These are phyloP conservation scores for Caenorhabditis doughertyi DNA, from an alignment of 2,888 invertebrate species.

Conservation along the genomic window DNA sequence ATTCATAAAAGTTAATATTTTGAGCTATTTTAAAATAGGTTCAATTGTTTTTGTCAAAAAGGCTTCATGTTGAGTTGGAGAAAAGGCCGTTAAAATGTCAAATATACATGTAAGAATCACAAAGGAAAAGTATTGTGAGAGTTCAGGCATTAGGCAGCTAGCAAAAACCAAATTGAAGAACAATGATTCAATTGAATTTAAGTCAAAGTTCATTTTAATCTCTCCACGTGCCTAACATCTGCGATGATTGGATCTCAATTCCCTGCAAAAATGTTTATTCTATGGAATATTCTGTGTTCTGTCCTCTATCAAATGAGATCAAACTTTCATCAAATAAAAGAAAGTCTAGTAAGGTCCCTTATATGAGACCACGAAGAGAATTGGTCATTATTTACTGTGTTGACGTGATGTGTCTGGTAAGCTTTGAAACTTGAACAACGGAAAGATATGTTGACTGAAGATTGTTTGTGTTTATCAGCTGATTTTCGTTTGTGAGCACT, in stretches of 20 bases:
- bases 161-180: too few species aligned
- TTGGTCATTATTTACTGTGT: conserved; percentile 1
- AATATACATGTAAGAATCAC: too few species aligned
- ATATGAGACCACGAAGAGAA: too few species aligned
- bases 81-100: too few species aligned
- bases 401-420: conserved; percentile 20
- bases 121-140: too few species aligned
- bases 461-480: conserved; percentile 59
- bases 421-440: conserved; percentile 30
- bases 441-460: conserved; percentile 19
- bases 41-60: too few species aligned
- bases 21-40: too few species aligned
- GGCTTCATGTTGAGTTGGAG: too few species aligned
- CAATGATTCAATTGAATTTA: not conserved
- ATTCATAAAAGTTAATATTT: too few species aligned
- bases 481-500: conserved; percentile 22
- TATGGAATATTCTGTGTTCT: not conserved
- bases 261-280: conserved; percentile 44
- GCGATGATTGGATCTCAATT: not conserved
- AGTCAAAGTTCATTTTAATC: conserved; percentile 7
- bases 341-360: not conserved
- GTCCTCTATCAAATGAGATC: conserved; percentile 1
- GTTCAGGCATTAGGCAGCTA: too few species aligned
- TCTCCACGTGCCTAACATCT: conserved; percentile 19
- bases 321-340: not conserved